These are phyloP conservation scores for Triops cancriformis DNA, from an alignment of 1,140 invertebrate genomes.

Conservation along the genomic window DNA sequence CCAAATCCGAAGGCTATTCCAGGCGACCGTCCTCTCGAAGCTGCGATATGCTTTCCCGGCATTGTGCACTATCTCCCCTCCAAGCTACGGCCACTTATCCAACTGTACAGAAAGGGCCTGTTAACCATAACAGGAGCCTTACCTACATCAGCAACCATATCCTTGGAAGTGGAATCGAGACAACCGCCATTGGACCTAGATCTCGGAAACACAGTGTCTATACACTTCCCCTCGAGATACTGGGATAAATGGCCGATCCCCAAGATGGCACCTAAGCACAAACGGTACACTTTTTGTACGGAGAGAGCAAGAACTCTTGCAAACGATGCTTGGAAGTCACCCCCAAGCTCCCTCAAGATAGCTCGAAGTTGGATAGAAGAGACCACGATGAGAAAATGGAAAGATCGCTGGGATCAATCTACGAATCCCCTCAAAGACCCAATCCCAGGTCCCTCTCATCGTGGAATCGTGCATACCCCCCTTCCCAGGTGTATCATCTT, in stretches of 20 bases:
- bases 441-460: too few species aligned
- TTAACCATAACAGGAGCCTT: constrained; percentile 3
- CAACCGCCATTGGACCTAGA: neutral
- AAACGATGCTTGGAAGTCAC: neutral
- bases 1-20: neutral
- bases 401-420: neutral
- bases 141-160: neutral
- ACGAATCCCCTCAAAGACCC: neutral
- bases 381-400: neutral
- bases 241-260: neutral
- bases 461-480: too few species aligned
- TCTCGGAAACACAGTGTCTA: neutral
- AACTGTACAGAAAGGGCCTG: constrained; percentile 1
- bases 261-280: neutral
- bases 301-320: neutral
- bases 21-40: constrained; percentile 2
- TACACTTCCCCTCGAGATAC: too few species aligned
- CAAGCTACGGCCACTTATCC: neutral
- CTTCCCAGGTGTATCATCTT: too few species aligned
- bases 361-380: neutral
- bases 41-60: neutral
- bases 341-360: neutral
- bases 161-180: neutral
- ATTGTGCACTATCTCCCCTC: neutral
- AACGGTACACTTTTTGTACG: neutral